phyloP scores from a whole-genome alignment of 1,140 invertebrate genomes.

The Sesamia nonagrioides region DNA sequence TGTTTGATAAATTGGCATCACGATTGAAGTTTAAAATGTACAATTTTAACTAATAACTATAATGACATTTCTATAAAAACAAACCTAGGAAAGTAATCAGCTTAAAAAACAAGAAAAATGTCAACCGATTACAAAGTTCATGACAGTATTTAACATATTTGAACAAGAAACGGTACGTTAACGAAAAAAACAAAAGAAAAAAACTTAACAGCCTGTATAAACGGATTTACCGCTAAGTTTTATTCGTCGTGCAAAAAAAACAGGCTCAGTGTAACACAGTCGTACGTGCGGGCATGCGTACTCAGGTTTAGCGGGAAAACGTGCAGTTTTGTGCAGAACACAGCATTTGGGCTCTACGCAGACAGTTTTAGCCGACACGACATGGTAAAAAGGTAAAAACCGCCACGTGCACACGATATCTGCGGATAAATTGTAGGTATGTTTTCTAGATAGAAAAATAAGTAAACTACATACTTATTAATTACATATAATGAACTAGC shows the following conservation, averaged over 20 bases:
- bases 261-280: slow-evolving; percentile 62
- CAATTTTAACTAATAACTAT: too few relatives aligned
- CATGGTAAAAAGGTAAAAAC: background rate
- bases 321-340: background rate
- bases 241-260: slow-evolving; percentile 62
- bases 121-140: background rate
- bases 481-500: too few relatives aligned
- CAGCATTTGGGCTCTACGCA: background rate
- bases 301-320: slow-evolving; percentile 28
- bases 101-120: background rate
- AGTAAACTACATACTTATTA: too few relatives aligned
- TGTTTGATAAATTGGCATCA: too few relatives aligned
- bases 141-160: background rate
- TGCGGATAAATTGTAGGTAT: too few relatives aligned
- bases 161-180: background rate
- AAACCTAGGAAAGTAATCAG: background rate
- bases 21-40: too few relatives aligned
- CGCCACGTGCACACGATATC: too few relatives aligned
- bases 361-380: background rate
- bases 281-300: slow-evolving; percentile 59
- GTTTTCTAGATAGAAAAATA: too few relatives aligned
- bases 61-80: too few relatives aligned
- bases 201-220: slow-evolving; percentile 58
- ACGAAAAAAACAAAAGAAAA: background rate
- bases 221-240: slow-evolving; percentile 62